A percentile compares a stretch with the other conserved stretches of the same genome.
phyloP scores from a whole-genome alignment of 2,113 vertebrate genomes.

The Otolemur garnettii region DNA sequence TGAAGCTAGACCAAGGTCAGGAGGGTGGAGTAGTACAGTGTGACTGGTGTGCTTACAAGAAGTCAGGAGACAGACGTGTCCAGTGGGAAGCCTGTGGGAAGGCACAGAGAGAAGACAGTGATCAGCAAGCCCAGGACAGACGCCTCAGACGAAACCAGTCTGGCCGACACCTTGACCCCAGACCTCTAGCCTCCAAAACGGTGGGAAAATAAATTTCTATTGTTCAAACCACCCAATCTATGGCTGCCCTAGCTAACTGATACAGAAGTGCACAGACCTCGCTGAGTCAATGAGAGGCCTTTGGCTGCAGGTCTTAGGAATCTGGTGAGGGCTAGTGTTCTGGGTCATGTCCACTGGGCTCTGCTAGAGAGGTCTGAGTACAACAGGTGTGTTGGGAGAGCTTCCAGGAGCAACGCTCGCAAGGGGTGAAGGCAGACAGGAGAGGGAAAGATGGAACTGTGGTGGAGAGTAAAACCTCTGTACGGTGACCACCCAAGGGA shows the following conservation, averaged over 20 bases:
- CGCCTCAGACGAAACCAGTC: neutral
- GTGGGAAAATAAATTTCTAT: neutral
- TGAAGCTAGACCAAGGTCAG: neutral
- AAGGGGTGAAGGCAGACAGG: neutral
- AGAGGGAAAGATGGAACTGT: neutral
- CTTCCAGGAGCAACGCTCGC: neutral
- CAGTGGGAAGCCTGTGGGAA: neutral
- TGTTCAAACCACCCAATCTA: neutral
- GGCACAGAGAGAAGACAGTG: neutral
- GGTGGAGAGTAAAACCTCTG: neutral
- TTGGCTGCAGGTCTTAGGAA: neutral
- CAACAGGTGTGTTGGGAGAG: rapidly evolving
- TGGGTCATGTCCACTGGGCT: too few relatives aligned
- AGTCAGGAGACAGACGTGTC: neutral
- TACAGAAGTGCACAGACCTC: neutral
- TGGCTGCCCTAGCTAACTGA: neutral
- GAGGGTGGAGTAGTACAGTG: neutral
- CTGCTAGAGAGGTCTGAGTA: neutral
- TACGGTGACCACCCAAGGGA: too few relatives aligned
- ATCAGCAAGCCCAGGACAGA: neutral
- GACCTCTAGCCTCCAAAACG: neutral
- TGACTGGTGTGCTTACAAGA: neutral
- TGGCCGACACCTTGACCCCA: neutral
- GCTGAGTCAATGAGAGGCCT: neutral
- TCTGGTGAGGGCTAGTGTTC: neutral